A percentile compares a stretch with the other conserved stretches of the same genome.
Conservation (phyloP, 2,797 vertebrate species). For the Apodemus agrarius region DNA sequence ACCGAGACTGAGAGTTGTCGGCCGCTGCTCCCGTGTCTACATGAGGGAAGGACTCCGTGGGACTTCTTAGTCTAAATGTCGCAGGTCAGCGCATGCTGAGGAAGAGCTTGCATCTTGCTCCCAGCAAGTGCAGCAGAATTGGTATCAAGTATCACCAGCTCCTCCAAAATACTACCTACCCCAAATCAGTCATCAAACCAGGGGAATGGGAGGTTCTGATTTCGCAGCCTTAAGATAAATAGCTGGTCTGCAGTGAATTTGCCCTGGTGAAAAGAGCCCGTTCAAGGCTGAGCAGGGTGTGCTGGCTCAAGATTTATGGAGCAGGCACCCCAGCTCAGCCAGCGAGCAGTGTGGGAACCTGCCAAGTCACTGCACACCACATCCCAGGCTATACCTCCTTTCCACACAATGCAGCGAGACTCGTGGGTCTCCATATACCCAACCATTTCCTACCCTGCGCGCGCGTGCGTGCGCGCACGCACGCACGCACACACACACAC, state of each 20-base stretch:
- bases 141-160: not conserved
- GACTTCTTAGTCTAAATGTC: too few species aligned
- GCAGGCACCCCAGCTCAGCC: not conserved
- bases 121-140: not conserved
- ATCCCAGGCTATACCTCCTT: not conserved
- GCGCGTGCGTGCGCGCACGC: too few species aligned
- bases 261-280: not conserved
- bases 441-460: not conserved
- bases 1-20: not conserved
- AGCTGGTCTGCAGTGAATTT: not conserved
- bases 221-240: not conserved
- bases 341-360: not conserved
- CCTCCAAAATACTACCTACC: not conserved
- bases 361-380: not conserved
- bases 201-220: not conserved
- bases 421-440: not conserved
- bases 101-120: not conserved
- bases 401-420: not conserved
- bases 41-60: not conserved
- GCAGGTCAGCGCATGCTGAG: not conserved
- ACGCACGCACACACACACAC: too few species aligned
- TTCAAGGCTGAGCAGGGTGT: not conserved
- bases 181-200: not conserved
- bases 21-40: not conserved
- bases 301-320: not conserved